Evolutionary conservation across 53 echinoderm and acorn worm genomes (phyloP).

Genomic region (Luidia sarsii): DNA sequence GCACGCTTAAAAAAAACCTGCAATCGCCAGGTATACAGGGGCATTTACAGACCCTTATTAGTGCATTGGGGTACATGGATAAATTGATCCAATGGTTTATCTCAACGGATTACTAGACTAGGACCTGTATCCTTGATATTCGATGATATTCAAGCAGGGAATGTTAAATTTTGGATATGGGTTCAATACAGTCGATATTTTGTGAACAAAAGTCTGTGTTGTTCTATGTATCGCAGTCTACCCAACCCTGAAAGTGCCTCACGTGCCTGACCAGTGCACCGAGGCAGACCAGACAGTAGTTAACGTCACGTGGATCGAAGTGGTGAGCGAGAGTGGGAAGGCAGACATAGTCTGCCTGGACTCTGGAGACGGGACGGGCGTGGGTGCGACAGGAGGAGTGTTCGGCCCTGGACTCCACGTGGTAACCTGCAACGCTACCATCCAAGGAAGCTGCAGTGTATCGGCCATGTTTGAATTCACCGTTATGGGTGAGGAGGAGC

Average conservation of each 20-base stretch:
- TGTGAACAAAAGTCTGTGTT: too few species aligned
- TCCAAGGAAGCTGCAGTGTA: neutral
- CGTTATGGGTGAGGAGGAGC: neutral
- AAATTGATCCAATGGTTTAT: too few species aligned
- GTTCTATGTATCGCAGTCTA: neutral
- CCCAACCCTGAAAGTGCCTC: neutral
- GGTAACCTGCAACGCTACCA: neutral
- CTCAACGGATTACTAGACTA: too few species aligned
- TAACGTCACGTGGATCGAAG: neutral
- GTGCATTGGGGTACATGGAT: too few species aligned
- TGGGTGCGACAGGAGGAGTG: neutral
- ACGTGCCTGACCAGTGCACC: constrained; percentile 1
- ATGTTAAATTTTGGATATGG: too few species aligned
- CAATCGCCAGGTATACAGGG: too few species aligned
- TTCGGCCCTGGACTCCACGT: neutral
- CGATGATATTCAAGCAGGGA: too few species aligned
- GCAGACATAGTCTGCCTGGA: neutral
- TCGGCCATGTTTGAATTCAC: neutral
- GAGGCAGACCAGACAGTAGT: neutral
- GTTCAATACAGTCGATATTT: too few species aligned
- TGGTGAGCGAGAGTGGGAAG: neutral
- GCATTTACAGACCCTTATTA: too few species aligned
- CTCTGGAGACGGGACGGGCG: constrained; percentile 3
- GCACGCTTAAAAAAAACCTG: too few species aligned
- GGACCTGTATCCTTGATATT: too few species aligned